These are phyloP conservation scores for Dendrocopos noguchii DNA, from an alignment of 2,113 vertebrate genomes.

Conservation along the genomic window DNA sequence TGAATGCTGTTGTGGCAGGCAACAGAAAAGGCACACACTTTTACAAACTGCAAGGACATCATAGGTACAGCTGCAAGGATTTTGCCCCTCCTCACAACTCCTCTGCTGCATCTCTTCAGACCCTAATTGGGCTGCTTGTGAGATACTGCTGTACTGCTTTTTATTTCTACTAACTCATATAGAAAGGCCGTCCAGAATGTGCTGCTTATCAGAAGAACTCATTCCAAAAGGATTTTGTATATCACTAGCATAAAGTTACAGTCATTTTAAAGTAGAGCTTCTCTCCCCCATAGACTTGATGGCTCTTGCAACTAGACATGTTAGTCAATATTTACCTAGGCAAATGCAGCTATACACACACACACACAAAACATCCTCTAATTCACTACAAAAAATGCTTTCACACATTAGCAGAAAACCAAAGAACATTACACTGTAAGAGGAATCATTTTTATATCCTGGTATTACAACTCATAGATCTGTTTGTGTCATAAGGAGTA, in stretches of 20 bases:
- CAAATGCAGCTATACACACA: not conserved
- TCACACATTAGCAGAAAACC: not conserved
- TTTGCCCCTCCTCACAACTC: not conserved
- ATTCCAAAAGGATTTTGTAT: not conserved
- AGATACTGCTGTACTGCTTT: not conserved
- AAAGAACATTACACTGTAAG: slow-evolving; percentile 10
- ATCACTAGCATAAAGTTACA: not conserved
- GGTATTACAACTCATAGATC: not conserved
- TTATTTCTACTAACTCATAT: not conserved
- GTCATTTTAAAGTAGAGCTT: not conserved
- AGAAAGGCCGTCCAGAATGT: not conserved
- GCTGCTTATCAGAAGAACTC: not conserved
- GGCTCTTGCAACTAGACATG: not conserved
- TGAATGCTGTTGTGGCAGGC: not conserved
- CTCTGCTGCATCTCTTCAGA: not conserved
- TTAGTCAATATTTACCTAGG: not conserved
- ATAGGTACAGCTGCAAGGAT: not conserved
- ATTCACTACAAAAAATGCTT: not conserved
- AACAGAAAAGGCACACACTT: not conserved
- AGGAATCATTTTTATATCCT: not conserved
- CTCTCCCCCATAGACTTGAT: not conserved
- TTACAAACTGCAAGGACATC: not conserved
- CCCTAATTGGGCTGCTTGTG: rapidly evolving
- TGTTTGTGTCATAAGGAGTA: not conserved
- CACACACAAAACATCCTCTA: not conserved